phyloP scores from a whole-genome alignment of 2,113 vertebrate genomes.

The Hydrolagus affinis region DNA sequence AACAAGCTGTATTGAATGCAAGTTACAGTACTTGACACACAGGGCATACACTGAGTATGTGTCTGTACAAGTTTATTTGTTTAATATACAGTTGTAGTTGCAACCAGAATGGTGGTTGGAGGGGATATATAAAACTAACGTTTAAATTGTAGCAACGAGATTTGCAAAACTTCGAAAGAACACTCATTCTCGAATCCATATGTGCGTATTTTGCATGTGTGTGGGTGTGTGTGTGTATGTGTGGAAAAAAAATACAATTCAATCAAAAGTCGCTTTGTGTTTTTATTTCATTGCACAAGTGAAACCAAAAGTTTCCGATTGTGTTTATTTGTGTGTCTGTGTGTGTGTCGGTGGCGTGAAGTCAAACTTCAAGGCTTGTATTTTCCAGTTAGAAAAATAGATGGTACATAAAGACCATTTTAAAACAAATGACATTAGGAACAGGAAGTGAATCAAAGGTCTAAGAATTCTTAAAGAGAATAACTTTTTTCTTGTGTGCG shows the following conservation, averaged over 20 bases:
- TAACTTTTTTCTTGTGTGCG: neutral
- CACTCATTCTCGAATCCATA: neutral
- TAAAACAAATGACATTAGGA: neutral
- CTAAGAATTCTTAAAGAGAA: neutral
- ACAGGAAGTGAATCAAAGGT: neutral
- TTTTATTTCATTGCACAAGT: neutral
- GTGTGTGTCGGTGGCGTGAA: neutral
- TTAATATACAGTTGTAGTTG: neutral
- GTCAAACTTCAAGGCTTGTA: neutral
- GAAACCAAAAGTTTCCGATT: conserved; percentile 19
- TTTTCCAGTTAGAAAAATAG: neutral
- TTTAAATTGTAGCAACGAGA: neutral
- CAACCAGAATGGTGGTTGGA: neutral
- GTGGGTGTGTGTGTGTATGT: too few relatives aligned
- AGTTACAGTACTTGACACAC: too few relatives aligned
- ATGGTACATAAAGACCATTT: neutral
- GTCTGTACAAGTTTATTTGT: neutral
- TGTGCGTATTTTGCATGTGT: too few relatives aligned
- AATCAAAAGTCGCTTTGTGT: neutral
- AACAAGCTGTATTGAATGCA: neutral
- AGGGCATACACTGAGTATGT: neutral
- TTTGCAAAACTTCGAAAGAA: neutral
- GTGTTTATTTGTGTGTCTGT: too few relatives aligned
- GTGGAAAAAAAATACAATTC: neutral
- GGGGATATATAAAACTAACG: neutral